These are phyloP conservation scores for Zaprionus camerounensis DNA, from an alignment of 1,140 invertebrate genomes.

Conservation along the genomic window DNA sequence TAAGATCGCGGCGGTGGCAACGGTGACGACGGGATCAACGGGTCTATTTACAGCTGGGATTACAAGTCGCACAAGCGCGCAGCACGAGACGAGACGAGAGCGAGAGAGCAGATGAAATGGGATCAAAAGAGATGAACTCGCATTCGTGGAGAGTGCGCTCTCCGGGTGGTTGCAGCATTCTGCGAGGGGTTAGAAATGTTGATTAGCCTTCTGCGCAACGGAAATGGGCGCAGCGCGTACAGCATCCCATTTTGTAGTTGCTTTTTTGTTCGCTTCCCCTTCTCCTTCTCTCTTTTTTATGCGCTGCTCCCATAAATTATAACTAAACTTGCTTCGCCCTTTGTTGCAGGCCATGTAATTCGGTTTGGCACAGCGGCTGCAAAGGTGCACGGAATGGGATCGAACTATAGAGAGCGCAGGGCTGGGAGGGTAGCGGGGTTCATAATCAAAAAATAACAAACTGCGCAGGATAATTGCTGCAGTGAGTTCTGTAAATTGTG, in stretches of 20 bases:
- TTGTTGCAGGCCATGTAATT: slow-evolving; percentile 78
- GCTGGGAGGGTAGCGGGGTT: neutral
- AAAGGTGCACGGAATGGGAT: slow-evolving; percentile 15
- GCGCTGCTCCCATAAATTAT: slow-evolving; percentile 69
- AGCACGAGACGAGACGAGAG: slow-evolving; percentile 23
- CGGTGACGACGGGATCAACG: slow-evolving; percentile 61
- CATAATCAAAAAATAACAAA: slow-evolving; percentile 76
- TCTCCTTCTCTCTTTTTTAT: slow-evolving; percentile 28
- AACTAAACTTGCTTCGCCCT: slow-evolving; percentile 54
- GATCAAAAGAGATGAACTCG: slow-evolving; percentile 16
- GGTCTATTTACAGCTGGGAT: slow-evolving; percentile 80
- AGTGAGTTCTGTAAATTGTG: slow-evolving; percentile 69
- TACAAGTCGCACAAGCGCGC: slow-evolving; percentile 59
- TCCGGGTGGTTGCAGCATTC: slow-evolving; percentile 61
- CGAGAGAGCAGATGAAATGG: slow-evolving; percentile 10
- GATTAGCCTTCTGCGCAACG: slow-evolving; percentile 81
- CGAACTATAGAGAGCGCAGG: neutral
- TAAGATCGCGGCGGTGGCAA: slow-evolving; percentile 63
- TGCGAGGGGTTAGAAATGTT: slow-evolving; percentile 67
- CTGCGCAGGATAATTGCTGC: slow-evolving; percentile 74
- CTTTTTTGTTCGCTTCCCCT: slow-evolving; percentile 24
- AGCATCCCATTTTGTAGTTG: slow-evolving; percentile 54
- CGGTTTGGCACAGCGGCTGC: slow-evolving; percentile 61
- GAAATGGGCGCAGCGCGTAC: slow-evolving; percentile 68
- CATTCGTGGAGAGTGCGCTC: slow-evolving; percentile 12